Evolutionary conservation across 2,797 vertebrate species (phyloP).

Genomic region (Clangula hyemalis): DNA sequence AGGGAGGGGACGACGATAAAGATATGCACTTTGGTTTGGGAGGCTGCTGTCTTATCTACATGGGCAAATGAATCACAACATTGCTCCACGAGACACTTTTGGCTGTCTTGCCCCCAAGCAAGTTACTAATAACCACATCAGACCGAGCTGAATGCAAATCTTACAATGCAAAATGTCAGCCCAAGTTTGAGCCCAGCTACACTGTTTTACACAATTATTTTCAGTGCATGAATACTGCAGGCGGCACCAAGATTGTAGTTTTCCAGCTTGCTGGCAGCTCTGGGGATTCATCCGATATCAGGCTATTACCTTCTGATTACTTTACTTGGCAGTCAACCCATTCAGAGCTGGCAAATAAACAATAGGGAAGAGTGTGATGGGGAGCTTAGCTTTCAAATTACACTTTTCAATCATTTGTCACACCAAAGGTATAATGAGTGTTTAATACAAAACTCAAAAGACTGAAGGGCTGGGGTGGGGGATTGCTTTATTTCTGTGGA

Average conservation of each 20-base stretch:
- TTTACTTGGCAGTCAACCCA: constrained; percentile 69
- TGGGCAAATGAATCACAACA: not conserved
- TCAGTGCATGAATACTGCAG: constrained; percentile 38
- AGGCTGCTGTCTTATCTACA: constrained; percentile 3
- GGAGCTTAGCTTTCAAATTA: constrained; percentile 52
- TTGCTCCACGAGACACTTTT: not conserved
- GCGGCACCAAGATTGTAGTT: constrained; percentile 45
- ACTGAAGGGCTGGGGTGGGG: not conserved
- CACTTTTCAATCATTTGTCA: constrained; percentile 67
- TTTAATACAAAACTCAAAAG: constrained; percentile 3
- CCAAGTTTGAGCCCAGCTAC: constrained; percentile 49
- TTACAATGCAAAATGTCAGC: constrained; percentile 7
- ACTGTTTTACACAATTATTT: constrained; percentile 67
- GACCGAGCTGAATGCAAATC: not conserved
- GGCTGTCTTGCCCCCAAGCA: constrained; percentile 56
- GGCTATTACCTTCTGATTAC: constrained; percentile 75
- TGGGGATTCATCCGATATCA: constrained; percentile 67
- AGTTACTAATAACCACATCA: constrained; percentile 62
- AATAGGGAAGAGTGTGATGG: constrained; percentile 46
- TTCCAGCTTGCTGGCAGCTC: constrained; percentile 70
- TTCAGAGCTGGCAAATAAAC: constrained; percentile 68
- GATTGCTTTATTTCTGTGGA: not conserved
- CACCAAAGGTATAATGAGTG: constrained; percentile 40
- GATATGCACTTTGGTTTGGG: not conserved
- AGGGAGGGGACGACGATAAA: not conserved